phyloP scores from a whole-genome alignment of 1,140 invertebrate genomes.

The Hermatobates lingyangjiaoensis region DNA sequence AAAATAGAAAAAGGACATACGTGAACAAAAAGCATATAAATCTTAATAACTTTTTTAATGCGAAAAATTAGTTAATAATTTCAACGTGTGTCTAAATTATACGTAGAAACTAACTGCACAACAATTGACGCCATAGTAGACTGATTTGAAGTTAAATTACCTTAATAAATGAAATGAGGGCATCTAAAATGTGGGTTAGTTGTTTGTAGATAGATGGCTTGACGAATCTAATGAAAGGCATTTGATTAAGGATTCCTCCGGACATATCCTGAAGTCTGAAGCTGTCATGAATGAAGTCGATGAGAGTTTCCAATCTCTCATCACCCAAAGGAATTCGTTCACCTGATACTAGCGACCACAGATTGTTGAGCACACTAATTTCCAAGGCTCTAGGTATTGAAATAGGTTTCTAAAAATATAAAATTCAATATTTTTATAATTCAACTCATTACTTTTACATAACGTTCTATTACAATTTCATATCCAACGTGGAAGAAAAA shows the following conservation, averaged over 20 bases:
- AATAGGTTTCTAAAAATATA: slow-evolving; percentile 12
- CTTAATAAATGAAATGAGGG: slow-evolving; percentile 16
- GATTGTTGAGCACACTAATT: slow-evolving; percentile 41
- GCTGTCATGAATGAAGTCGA: slow-evolving; percentile 31
- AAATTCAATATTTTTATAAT: no score
- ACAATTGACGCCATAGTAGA: no score
- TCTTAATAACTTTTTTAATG: no score
- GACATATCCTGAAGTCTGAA: slow-evolving; percentile 40
- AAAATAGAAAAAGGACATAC: no score
- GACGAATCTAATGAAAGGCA: slow-evolving; percentile 40
- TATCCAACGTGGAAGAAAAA: no score
- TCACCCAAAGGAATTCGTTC: slow-evolving; percentile 33
- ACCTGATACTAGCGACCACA: slow-evolving; percentile 46
- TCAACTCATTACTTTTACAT: no score
- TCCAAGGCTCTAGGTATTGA: slow-evolving; percentile 26
- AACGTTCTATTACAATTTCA: no score
- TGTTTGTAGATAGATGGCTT: slow-evolving; percentile 38
- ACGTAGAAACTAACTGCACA: no score
- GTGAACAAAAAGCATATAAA: no score
- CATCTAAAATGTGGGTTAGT: slow-evolving; percentile 25
- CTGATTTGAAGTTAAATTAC: no score
- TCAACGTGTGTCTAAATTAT: no score
- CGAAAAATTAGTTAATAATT: no score
- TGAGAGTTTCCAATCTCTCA: slow-evolving; percentile 27
- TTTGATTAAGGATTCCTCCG: slow-evolving; percentile 41